These are phyloP conservation scores for Drosophila arizonae DNA, from an alignment of 1,140 invertebrate species.

Conservation along the genomic window DNA sequence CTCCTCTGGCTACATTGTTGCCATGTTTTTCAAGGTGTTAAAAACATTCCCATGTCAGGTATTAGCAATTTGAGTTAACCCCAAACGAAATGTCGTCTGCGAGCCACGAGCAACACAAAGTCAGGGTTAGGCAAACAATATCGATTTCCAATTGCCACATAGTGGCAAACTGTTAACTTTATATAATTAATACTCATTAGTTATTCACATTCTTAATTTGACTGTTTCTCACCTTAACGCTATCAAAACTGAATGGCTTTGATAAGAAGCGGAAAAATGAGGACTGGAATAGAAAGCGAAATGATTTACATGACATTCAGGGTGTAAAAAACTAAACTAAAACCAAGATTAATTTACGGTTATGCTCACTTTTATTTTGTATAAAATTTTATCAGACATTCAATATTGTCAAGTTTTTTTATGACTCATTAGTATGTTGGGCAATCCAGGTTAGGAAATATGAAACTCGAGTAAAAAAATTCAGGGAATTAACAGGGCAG, in stretches of 20 bases:
- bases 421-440: no score
- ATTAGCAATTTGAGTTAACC: conserved; percentile 74
- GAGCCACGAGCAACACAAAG: conserved; percentile 11
- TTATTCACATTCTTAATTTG: not conserved
- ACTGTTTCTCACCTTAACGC: no score
- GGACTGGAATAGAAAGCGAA: no score
- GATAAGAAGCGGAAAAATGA: no score
- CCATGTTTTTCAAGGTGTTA: conserved; percentile 77
- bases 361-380: no score
- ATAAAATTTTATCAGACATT: no score
- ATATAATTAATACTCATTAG: not conserved
- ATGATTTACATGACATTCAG: no score
- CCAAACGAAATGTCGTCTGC: not conserved
- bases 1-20: conserved; percentile 48
- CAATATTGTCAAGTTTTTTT: no score
- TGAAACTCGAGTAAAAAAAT: not conserved
- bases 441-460: not conserved
- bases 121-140: conserved; percentile 1
- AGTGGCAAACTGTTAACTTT: conserved; percentile 7
- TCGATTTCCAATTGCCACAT: conserved; percentile 17
- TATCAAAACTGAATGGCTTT: no score
- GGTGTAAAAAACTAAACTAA: no score
- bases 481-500: not conserved
- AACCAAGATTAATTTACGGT: no score
- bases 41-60: conserved; percentile 81